Evolutionary conservation across 2,888 invertebrate species (phyloP).

Genomic region (Synergus laeviventris): DNA sequence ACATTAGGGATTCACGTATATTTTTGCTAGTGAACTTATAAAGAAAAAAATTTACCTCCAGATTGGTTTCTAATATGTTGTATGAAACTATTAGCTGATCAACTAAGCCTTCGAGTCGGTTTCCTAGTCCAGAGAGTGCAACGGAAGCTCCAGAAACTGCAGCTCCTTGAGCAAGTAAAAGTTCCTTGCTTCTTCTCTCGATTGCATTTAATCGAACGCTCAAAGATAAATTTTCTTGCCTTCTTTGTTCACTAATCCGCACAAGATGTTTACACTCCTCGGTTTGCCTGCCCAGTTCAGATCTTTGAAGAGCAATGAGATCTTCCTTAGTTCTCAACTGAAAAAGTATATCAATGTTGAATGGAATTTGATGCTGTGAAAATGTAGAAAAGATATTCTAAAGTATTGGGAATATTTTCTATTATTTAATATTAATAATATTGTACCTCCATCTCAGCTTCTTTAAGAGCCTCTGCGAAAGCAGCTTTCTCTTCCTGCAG

Average conservation of each 20-base stretch:
- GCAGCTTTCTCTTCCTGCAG: slow-evolving; percentile 90
- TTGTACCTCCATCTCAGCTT: slow-evolving; percentile 83
- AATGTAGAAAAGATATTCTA: background rate
- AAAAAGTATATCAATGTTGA: slow-evolving; percentile 62
- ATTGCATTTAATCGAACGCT: slow-evolving; percentile 82
- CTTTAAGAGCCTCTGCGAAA: slow-evolving; percentile 86
- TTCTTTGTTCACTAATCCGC: slow-evolving; percentile 87
- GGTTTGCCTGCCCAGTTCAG: slow-evolving; percentile 81
- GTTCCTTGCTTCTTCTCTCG: slow-evolving; percentile 81
- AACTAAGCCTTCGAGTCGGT: slow-evolving; percentile 83
- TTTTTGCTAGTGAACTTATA: slow-evolving; percentile 1
- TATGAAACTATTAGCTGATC: slow-evolving; percentile 86
- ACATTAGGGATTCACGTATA: too few species aligned
- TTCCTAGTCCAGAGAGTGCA: slow-evolving; percentile 83
- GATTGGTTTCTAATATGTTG: slow-evolving; percentile 85
- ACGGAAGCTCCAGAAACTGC: slow-evolving; percentile 84
- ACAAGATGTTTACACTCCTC: slow-evolving; percentile 89
- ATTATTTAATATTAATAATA: slow-evolving; percentile 52
- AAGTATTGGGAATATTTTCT: slow-evolving; percentile 40
- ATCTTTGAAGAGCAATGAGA: slow-evolving; percentile 76
- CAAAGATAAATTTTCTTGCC: slow-evolving; percentile 83
- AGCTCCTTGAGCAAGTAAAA: slow-evolving; percentile 83
- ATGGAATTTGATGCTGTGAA: background rate
- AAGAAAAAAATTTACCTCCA: slow-evolving; percentile 78
- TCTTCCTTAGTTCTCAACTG: slow-evolving; percentile 70